Conservation (phyloP, 2,888 invertebrate genomes). For the Ectemnius continuus region DNA sequence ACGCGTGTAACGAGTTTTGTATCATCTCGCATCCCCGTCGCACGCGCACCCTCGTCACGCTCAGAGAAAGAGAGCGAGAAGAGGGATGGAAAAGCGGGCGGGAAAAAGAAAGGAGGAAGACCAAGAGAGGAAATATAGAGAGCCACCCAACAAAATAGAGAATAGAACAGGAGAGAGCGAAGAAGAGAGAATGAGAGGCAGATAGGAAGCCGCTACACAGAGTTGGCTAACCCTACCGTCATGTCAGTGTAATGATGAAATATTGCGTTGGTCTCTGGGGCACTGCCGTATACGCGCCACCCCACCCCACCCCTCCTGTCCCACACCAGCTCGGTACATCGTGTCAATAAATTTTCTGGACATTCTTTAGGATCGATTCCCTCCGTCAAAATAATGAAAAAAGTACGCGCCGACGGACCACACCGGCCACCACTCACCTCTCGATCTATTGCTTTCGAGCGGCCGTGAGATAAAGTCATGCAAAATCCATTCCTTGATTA, state of each 20-base stretch:
- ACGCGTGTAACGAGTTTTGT: constrained; percentile 74
- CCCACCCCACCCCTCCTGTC: too few species aligned
- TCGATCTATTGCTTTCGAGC: too few species aligned
- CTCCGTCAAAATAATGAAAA: constrained; percentile 10
- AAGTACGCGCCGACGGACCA: too few species aligned
- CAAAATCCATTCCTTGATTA: too few species aligned
- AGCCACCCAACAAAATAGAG: background rate
- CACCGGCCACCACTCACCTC: too few species aligned
- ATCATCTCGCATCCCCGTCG: constrained; percentile 37
- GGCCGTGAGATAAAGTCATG: too few species aligned
- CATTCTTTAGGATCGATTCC: constrained; percentile 57
- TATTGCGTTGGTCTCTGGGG: constrained; percentile 69
- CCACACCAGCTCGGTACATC: constrained; percentile 57
- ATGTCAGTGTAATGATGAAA: constrained; percentile 77
- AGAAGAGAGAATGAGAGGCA: constrained; percentile 35
- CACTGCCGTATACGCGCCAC: constrained; percentile 55
- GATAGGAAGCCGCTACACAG: constrained; percentile 21
- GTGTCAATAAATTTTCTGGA: too few species aligned
- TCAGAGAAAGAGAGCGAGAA: constrained; percentile 14
- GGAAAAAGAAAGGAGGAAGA: constrained; percentile 24
- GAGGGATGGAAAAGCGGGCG: constrained; percentile 26
- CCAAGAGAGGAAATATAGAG: background rate
- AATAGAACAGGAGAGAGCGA: background rate
- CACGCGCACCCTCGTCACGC: constrained; percentile 17
- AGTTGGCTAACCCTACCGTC: constrained; percentile 72